A percentile compares a stretch with the other conserved stretches of the same genome.
phyloP scores from a whole-genome alignment of 2,888 invertebrate genomes.

The Lasioglossum calceatum region DNA sequence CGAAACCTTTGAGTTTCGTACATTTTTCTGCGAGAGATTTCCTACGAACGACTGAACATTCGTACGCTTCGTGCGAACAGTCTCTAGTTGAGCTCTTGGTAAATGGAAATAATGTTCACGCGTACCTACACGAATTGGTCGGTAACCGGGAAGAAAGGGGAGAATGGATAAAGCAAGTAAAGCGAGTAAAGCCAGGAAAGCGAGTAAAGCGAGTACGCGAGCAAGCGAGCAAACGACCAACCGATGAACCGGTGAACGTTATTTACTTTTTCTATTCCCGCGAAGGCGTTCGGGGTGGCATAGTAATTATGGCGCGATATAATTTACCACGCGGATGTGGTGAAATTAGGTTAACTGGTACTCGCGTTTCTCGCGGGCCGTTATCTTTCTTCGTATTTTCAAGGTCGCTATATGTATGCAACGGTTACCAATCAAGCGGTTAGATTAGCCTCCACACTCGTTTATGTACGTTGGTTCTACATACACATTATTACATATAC shows the following conservation, averaged over 20 bases:
- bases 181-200: neutral
- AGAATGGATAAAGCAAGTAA: neutral
- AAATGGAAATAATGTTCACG: neutral
- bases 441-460: neutral
- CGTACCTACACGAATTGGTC: neutral
- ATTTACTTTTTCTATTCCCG: conserved; percentile 49
- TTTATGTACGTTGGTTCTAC: neutral
- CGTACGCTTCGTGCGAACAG: too few relatives aligned
- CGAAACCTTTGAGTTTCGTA: too few relatives aligned
- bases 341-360: conserved; percentile 65
- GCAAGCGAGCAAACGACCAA: neutral
- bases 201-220: neutral
- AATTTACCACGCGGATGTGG: conserved; percentile 62
- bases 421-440: conserved; percentile 18
- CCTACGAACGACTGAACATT: too few relatives aligned
- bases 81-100: neutral
- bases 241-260: conserved; percentile 18
- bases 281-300: conserved; percentile 40
- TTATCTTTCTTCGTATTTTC: conserved; percentile 67
- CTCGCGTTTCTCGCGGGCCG: conserved; percentile 62
- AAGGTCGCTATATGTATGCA: conserved; percentile 68
- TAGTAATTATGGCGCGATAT: conserved; percentile 61
- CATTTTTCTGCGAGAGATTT: too few relatives aligned
- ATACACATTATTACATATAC: neutral
- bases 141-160: neutral